Evolutionary conservation across 2,888 invertebrate species (phyloP).

Genomic region (Hyposoter dolosus): DNA sequence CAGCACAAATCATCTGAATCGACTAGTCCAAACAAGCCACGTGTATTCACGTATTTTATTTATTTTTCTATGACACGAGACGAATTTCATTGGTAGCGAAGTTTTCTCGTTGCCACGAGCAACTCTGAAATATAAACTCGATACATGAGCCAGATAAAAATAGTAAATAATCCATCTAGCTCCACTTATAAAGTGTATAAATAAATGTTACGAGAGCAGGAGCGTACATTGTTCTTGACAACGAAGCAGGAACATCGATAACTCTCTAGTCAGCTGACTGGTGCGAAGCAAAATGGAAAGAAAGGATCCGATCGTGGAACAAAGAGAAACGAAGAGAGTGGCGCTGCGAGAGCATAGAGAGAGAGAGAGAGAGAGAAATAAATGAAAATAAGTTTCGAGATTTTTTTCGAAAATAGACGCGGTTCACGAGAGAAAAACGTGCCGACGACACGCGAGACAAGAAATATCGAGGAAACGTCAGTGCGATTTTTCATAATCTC

Average conservation of each 20-base stretch:
- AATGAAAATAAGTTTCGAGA: background rate
- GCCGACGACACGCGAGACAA: conserved; percentile 3
- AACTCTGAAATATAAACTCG: conserved; percentile 10
- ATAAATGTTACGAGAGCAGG: conserved; percentile 35
- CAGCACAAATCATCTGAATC: conserved; percentile 25
- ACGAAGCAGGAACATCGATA: conserved; percentile 25
- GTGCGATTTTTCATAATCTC: conserved; percentile 21
- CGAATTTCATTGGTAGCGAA: background rate
- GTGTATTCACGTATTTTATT: background rate
- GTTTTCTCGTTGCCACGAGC: conserved; percentile 25
- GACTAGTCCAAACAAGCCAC: conserved; percentile 3
- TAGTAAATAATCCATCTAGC: conserved; percentile 33
- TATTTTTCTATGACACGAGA: background rate
- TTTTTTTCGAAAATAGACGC: conserved; percentile 10
- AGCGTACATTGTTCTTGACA: conserved; percentile 34
- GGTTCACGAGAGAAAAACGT: conserved; percentile 9
- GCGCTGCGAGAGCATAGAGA: background rate
- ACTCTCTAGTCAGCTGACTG: conserved; percentile 5
- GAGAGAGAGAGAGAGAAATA: background rate
- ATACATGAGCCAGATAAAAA: conserved; percentile 20
- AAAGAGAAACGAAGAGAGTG: background rate
- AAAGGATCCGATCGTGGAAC: background rate
- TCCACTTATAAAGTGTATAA: conserved; percentile 27
- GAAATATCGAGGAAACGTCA: conserved; percentile 12
- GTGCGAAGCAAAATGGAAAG: background rate